These are phyloP conservation scores for Enteromius fasciolatus DNA, from an alignment of 2,797 vertebrate genomes.

Conservation along the genomic window DNA sequence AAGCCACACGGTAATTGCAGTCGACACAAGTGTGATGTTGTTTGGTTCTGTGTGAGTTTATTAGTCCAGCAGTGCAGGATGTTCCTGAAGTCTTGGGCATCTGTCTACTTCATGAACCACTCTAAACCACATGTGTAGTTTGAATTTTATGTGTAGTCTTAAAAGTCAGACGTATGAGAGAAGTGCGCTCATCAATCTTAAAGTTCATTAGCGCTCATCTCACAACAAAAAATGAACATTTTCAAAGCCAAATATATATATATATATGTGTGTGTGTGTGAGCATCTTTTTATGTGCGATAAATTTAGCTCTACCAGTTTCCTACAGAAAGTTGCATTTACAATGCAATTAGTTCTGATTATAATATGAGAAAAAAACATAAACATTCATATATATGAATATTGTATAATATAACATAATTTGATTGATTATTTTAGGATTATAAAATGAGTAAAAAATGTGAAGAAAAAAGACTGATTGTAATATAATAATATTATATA, in stretches of 20 bases:
- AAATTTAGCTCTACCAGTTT: no score
- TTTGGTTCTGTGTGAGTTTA: slow-evolving; percentile 12
- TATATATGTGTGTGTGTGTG: no score
- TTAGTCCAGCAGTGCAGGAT: background rate
- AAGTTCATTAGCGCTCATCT: background rate
- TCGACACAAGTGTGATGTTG: slow-evolving; percentile 10
- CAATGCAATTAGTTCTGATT: no score
- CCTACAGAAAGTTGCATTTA: no score
- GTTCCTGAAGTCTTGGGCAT: background rate
- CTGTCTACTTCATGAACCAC: slow-evolving; percentile 7
- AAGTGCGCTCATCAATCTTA: background rate
- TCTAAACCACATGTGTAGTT: slow-evolving; percentile 6
- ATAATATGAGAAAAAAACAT: no score
- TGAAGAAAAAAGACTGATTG: no score
- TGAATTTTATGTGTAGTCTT: slow-evolving; percentile 8
- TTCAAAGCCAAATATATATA: background rate
- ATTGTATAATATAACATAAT: no score
- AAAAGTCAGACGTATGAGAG: background rate
- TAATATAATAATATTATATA: no score
- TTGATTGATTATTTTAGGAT: no score
- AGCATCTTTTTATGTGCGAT: no score
- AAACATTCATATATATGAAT: no score
- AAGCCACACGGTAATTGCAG: slow-evolving; percentile 18
- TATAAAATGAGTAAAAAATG: no score
- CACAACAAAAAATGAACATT: background rate